phyloP scores from a whole-genome alignment of 2,797 vertebrate genomes.

The Betta splendens region DNA sequence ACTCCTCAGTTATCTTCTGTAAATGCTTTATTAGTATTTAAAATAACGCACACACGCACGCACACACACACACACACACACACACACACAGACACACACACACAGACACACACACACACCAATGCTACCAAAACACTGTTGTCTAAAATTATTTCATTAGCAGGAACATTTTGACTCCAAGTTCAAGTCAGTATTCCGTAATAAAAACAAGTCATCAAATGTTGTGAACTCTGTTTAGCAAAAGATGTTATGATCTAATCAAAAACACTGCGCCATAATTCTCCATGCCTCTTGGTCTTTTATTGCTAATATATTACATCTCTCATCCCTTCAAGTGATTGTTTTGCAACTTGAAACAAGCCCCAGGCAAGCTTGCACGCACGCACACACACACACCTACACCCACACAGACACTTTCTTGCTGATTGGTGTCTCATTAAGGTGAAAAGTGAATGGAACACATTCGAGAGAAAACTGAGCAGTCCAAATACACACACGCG shows the following conservation, averaged over 20 bases:
- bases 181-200: constrained; percentile 13
- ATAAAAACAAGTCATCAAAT: constrained; percentile 33
- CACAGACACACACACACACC: constrained; percentile 12
- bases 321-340: constrained; percentile 47
- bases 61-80: constrained; percentile 1
- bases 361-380: constrained; percentile 9
- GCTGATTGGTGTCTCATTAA: constrained; percentile 61
- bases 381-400: neutral
- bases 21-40: constrained; percentile 64
- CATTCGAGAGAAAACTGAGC: constrained; percentile 33
- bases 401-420: constrained; percentile 22
- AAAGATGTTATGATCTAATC: constrained; percentile 38
- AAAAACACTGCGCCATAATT: constrained; percentile 29
- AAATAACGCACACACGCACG: constrained; percentile 6
- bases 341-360: constrained; percentile 27
- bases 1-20: constrained; percentile 60
- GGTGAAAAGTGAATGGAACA: constrained; percentile 51
- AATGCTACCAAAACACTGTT: neutral
- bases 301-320: constrained; percentile 51
- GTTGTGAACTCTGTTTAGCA: constrained; percentile 25
- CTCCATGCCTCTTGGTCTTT: constrained; percentile 22
- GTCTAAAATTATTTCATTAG: constrained; percentile 25
- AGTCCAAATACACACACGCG: constrained; percentile 21
- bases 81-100: constrained; percentile 10
- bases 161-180: constrained; percentile 19